Evolutionary conservation across 2,113 vertebrate species (phyloP).

Genomic region (Ptychochromis oligacanthus): DNA sequence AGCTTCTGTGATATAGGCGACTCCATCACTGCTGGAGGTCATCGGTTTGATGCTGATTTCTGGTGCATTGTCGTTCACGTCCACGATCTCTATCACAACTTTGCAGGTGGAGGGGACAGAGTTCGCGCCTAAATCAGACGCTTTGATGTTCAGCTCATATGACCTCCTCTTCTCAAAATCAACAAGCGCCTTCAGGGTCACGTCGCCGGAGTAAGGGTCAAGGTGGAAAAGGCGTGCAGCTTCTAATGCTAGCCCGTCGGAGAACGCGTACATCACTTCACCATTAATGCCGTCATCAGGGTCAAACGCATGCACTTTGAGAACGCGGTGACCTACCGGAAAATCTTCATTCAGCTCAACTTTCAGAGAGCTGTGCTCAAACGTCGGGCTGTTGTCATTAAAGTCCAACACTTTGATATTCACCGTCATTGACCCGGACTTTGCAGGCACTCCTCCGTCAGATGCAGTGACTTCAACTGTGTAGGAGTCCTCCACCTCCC

Average conservation of each 20-base stretch:
- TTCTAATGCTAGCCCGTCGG: constrained; percentile 53
- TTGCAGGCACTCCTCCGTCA: constrained; percentile 65
- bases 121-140: constrained; percentile 72
- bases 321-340: constrained; percentile 72
- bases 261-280: constrained; percentile 78
- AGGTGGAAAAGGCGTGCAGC: constrained; percentile 71
- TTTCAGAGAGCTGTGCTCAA: constrained; percentile 74
- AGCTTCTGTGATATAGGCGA: constrained; percentile 81
- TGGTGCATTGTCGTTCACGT: constrained; percentile 82
- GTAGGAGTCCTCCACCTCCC: constrained; percentile 78
- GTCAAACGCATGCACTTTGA: constrained; percentile 79
- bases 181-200: constrained; percentile 72
- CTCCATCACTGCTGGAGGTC: constrained; percentile 77
- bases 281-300: constrained; percentile 78
- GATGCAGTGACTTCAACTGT: constrained; percentile 69
- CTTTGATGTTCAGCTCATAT: constrained; percentile 76
- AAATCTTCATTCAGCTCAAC: constrained; percentile 80
- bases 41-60: constrained; percentile 82
- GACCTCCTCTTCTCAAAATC: constrained; percentile 76
- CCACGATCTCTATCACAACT: constrained; percentile 76
- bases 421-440: constrained; percentile 69
- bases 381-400: constrained; percentile 83
- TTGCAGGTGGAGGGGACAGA: constrained; percentile 73
- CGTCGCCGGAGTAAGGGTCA: constrained; percentile 72
- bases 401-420: constrained; percentile 78